Conservation (phyloP, 2,797 vertebrate genomes). For the Ammospiza maritima region DNA sequence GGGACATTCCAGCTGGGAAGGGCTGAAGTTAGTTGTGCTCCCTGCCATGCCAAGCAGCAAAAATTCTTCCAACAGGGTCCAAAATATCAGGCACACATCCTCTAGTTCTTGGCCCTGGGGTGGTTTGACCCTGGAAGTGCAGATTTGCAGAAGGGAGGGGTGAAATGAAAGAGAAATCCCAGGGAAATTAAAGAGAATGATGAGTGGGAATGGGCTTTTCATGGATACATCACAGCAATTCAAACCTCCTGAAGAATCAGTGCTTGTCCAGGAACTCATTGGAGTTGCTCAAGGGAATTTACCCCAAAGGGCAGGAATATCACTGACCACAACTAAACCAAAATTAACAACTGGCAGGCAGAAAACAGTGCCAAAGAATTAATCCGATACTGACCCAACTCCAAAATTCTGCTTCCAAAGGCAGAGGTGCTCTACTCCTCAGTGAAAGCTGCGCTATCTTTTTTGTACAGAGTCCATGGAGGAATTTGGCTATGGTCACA, state of each 20-base stretch:
- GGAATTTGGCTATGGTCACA: neutral
- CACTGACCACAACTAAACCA: neutral
- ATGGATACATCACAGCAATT: fast-evolving
- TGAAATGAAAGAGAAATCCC: neutral
- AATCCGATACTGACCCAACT: fast-evolving
- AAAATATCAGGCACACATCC: fast-evolving
- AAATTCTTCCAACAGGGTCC: neutral
- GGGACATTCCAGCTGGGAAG: neutral
- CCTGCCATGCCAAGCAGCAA: fast-evolving
- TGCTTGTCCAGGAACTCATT: neutral
- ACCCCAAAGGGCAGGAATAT: neutral
- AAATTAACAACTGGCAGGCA: neutral
- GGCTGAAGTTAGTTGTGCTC: neutral
- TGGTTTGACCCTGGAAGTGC: neutral
- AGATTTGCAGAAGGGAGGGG: neutral
- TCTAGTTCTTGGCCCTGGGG: neutral
- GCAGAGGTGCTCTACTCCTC: neutral
- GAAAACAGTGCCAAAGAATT: fast-evolving
- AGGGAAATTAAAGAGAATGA: neutral
- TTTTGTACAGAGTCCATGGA: neutral
- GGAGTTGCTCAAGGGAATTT: neutral
- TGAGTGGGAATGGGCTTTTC: neutral
- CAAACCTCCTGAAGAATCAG: neutral
- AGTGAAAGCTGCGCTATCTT: neutral
- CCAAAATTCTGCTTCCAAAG: neutral